Conservation (phyloP, 35 echinoderm and acorn worm genomes). For the Stichopus chloronotus region DNA sequence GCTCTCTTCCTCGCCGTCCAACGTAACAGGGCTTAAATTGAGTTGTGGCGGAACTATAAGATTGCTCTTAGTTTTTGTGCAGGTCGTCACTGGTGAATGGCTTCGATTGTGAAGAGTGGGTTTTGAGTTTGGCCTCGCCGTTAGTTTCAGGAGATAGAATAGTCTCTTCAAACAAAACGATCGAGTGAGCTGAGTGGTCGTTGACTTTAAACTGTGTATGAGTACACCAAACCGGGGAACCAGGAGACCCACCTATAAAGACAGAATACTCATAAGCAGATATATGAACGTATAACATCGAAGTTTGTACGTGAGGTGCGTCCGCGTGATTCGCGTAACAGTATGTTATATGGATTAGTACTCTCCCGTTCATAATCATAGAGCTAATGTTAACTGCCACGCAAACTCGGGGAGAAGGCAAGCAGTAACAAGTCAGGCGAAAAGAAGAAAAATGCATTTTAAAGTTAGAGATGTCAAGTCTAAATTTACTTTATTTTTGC, state of each 20-base stretch:
- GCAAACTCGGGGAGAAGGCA: too few species aligned
- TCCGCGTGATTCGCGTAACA: too few species aligned
- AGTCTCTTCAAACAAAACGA: slow-evolving; percentile 40
- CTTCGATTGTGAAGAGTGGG: not conserved
- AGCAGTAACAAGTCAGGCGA: too few species aligned
- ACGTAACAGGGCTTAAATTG: not conserved
- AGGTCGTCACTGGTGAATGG: not conserved
- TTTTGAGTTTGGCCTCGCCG: not conserved
- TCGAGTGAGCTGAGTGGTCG: slow-evolving; percentile 45
- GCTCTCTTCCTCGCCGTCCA: not conserved
- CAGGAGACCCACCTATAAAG: not conserved
- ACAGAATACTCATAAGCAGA: too few species aligned
- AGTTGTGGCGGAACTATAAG: not conserved
- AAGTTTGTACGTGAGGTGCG: too few species aligned
- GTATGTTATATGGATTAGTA: too few species aligned
- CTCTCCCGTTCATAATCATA: too few species aligned
- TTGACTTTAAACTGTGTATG: not conserved
- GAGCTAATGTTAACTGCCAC: too few species aligned
- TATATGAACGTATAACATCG: too few species aligned
- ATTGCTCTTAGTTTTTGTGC: not conserved
- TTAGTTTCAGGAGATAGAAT: not conserved
- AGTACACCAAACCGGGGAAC: slow-evolving; percentile 9
- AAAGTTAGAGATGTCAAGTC: too few species aligned
- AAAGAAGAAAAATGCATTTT: too few species aligned
- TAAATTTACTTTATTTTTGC: too few species aligned